These are phyloP conservation scores for Henicopernis longicauda DNA, from an alignment of 2,113 vertebrate species.

Conservation along the genomic window DNA sequence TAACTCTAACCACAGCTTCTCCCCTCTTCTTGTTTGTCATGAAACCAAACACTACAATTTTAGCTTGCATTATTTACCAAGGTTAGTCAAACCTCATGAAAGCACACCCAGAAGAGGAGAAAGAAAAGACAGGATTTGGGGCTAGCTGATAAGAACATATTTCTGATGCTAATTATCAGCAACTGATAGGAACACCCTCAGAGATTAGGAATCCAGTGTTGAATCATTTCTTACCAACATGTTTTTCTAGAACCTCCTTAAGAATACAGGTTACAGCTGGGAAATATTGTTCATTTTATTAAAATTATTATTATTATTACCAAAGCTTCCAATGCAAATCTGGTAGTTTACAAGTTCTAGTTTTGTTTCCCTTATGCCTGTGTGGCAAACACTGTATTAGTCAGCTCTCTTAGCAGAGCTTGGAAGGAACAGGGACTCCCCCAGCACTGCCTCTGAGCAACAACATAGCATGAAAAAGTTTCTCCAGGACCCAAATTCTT, in stretches of 20 bases:
- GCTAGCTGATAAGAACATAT: not conserved
- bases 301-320: not conserved
- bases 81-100: not conserved
- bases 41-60: not conserved
- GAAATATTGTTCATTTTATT: not conserved
- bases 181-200: not conserved
- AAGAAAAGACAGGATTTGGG: not conserved
- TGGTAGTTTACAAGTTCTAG: not conserved
- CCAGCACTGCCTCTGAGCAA: not conserved
- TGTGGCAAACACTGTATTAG: not conserved
- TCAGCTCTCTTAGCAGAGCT: not conserved
- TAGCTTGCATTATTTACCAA: not conserved
- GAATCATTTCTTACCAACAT: not conserved
- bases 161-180: not conserved
- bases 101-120: not conserved
- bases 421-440: not conserved
- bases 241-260: not conserved
- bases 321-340: not conserved
- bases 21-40: not conserved
- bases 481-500: not conserved
- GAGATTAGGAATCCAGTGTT: not conserved
- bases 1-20: not conserved
- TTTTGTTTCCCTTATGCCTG: not conserved
- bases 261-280: not conserved
- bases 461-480: not conserved